These are phyloP conservation scores for Gymnosoma rotundatum DNA, from an alignment of 2,888 invertebrate genomes.

Conservation along the genomic window DNA sequence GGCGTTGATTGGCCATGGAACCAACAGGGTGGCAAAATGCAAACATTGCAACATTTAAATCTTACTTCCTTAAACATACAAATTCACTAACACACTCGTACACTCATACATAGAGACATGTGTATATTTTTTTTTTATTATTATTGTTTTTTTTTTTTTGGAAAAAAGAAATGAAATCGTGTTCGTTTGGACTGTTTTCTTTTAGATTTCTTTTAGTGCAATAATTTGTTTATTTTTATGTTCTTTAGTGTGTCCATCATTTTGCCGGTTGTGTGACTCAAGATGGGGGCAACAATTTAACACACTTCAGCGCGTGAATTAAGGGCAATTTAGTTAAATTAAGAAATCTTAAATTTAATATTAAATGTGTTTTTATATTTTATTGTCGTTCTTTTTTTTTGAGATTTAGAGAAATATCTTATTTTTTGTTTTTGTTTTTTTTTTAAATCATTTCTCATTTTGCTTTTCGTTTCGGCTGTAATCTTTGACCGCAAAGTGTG, in stretches of 20 bases:
- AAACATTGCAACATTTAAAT: constrained; percentile 59
- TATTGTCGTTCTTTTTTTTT: constrained; percentile 18
- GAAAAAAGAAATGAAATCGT: constrained; percentile 2
- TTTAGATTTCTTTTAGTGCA: constrained; percentile 20
- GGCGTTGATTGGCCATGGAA: constrained; percentile 79
- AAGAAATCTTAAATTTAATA: constrained; percentile 76
- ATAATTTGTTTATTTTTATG: constrained; percentile 21
- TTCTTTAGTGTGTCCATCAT: constrained; percentile 1
- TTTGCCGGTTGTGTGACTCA: constrained; percentile 37
- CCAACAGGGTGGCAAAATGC: constrained; percentile 76
- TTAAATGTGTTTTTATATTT: constrained; percentile 54
- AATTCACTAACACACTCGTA: background rate
- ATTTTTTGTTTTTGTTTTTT: constrained; percentile 20
- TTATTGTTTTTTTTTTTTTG: background rate
- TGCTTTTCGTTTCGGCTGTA: background rate
- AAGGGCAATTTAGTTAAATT: constrained; percentile 79
- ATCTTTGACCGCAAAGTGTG: constrained; percentile 48
- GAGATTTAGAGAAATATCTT: too few species aligned
- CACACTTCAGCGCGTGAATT: constrained; percentile 81
- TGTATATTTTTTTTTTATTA: background rate
- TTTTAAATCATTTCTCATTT: constrained; percentile 5
- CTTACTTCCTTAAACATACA: constrained; percentile 39
- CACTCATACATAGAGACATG: background rate
- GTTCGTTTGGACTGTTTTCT: background rate
- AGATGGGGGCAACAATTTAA: constrained; percentile 76